phyloP scores from a whole-genome alignment of 2,888 invertebrate species.

The Steinernema scapterisci region DNA sequence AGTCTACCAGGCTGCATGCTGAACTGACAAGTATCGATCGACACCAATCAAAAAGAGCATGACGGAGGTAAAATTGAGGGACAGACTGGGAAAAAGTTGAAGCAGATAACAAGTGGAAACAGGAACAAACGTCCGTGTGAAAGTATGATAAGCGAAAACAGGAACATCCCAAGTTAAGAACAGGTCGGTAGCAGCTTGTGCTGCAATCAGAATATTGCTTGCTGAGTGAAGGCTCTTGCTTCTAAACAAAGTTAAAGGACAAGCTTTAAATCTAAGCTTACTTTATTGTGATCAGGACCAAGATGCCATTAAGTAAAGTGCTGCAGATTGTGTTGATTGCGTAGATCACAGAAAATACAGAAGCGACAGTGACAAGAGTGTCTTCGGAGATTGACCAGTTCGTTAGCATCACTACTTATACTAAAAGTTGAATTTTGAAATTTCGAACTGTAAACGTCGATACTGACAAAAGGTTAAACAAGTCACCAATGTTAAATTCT shows the following conservation, averaged over 20 bases:
- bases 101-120: neutral
- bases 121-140: neutral
- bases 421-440: too few relatives aligned
- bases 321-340: neutral
- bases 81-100: neutral
- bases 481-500: too few relatives aligned
- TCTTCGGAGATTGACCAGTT: neutral
- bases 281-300: neutral
- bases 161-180: neutral
- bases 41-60: neutral
- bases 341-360: neutral
- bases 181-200: neutral
- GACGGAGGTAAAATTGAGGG: neutral
- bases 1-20: neutral
- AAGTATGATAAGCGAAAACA: neutral
- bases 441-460: too few relatives aligned
- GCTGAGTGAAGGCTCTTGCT: neutral
- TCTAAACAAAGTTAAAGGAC: neutral
- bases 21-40: neutral
- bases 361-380: neutral
- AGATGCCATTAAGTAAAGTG: neutral
- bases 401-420: neutral
- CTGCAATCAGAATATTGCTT: neutral
- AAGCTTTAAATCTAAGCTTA: neutral
- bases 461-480: too few relatives aligned